Conservation (phyloP, 1,140 invertebrate genomes). For the Marisa cornuarietis region DNA sequence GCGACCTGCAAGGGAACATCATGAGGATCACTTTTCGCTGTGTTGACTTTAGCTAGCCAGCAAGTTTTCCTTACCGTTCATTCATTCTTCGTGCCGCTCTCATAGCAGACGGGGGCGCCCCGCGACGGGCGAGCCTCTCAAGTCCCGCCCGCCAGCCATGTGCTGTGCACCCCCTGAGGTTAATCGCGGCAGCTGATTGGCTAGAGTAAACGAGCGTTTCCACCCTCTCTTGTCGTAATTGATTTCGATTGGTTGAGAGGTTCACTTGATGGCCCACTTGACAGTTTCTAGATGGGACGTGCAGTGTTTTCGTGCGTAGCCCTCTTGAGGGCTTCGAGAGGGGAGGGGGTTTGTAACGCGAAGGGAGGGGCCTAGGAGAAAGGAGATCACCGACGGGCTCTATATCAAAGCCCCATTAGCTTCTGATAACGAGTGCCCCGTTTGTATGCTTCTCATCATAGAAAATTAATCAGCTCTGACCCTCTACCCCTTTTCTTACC, state of each 20-base stretch:
- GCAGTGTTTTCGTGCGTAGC: not conserved
- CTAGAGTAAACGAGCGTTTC: constrained; percentile 25
- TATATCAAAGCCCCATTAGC: constrained; percentile 24
- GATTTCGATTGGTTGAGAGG: constrained; percentile 26
- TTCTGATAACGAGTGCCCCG: constrained; percentile 16
- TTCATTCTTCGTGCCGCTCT: constrained; percentile 18
- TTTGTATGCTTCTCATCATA: too few relatives aligned
- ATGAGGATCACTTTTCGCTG: constrained; percentile 21
- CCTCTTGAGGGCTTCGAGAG: not conserved
- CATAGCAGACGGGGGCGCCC: constrained; percentile 17
- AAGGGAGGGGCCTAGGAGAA: not conserved
- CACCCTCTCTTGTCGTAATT: constrained; percentile 23
- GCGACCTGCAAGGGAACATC: constrained; percentile 27
- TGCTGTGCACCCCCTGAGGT: constrained; percentile 6
- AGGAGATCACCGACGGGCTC: not conserved
- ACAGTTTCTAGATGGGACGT: constrained; percentile 23
- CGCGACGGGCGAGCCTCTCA: constrained; percentile 4
- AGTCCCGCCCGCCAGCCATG: constrained; percentile 6
- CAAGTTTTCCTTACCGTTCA: constrained; percentile 18
- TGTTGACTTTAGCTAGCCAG: constrained; percentile 24
- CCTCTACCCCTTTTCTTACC: too few relatives aligned
- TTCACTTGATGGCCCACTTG: constrained; percentile 18
- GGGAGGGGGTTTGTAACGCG: not conserved
- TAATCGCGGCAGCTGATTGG: constrained; percentile 25
- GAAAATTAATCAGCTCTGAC: too few relatives aligned